Base-by-base conservation (phyloP, 2,888 invertebrate genomes). In the Conchocele bisecta region DNA sequence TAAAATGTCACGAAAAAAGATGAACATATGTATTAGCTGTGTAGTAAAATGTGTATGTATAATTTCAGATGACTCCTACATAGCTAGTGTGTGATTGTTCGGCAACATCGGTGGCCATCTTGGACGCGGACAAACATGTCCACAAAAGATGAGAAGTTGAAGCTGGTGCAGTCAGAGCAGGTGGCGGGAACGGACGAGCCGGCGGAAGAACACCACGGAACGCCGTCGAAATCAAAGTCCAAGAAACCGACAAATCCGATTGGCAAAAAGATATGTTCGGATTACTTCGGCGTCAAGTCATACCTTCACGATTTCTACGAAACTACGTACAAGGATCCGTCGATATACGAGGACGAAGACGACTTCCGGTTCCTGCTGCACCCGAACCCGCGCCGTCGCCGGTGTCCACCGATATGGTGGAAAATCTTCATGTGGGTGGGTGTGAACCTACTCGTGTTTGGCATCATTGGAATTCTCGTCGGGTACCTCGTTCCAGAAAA, bases 301-400 rank as follows among this genome's bases (percentile, higher is more conserved):
- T 92, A 93, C 79, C 86, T 93, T 54, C 92, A 92, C 75, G 87
- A 92, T 67, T 92, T 93, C 84, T 93, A 93, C 83, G 79, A 83
- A 37, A 57, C 61, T 41, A 74, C 83, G 7, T 86, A 82, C 79
- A 87, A 88, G 67, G 88, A 88, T 59, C 89, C 89, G 7, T 73
- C 80, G 15, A 77, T 89, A 24, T 89, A 89, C 74, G 91, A 91
- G 60, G 90, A 91, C 24, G 87, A 87, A 39, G 91, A 92, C 65
- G 86, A 86, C 68, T 89, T 88, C 71, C 88, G 87, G 17, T 91
- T 90, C 79, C 85, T 91, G 63, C 86, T 92, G 44, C 87, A 89
- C 67, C 89, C 91, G 1, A 63, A 78, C 51, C 82, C 79, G 20
- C 64, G 83, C 6, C 77, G 85, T 17, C 76, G 85, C 33, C 77